These are phyloP conservation scores for Drosophila falleni DNA, from an alignment of 2,888 invertebrate genomes.

Conservation along the genomic window DNA sequence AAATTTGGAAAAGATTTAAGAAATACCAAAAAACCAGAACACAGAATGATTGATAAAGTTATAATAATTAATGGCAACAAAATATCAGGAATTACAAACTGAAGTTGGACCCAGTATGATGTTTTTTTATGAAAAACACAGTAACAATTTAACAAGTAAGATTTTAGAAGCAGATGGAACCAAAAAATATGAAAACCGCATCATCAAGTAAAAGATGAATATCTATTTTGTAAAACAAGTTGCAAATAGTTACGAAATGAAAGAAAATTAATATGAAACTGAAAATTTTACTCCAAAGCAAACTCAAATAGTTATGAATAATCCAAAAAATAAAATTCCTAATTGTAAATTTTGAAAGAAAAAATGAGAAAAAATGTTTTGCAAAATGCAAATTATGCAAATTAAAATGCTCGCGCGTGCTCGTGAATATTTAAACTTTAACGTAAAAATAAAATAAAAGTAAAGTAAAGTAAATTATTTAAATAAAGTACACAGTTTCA, in stretches of 20 bases:
- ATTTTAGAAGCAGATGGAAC: conserved; percentile 68
- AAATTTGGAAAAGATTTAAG: conserved; percentile 27
- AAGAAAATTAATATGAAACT: conserved; percentile 53
- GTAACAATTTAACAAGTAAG: conserved; percentile 68
- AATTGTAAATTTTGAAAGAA: conserved; percentile 58
- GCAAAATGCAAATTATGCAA: conserved; percentile 62
- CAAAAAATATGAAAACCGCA: conserved; percentile 53
- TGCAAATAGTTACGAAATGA: conserved; percentile 53
- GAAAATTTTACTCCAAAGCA: conserved; percentile 66
- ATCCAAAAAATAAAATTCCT: conserved; percentile 49
- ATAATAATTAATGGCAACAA: conserved; percentile 66
- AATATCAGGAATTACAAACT: conserved; percentile 74
- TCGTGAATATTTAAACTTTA: conserved; percentile 74
- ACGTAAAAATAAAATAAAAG: conserved; percentile 17
- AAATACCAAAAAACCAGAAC: conserved; percentile 27
- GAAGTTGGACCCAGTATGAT: conserved; percentile 79
- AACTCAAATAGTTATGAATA: conserved; percentile 65
- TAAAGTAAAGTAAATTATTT: conserved; percentile 28
- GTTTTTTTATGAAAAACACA: conserved; percentile 56
- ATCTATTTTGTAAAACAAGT: conserved; percentile 77
- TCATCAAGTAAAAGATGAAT: conserved; percentile 55
- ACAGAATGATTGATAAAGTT: conserved; percentile 42
- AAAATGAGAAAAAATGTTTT: conserved; percentile 36
- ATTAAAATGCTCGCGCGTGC: conserved; percentile 77
- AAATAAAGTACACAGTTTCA: conserved; percentile 55